Evolutionary conservation across 2,888 invertebrate genomes (phyloP).

Genomic region (Nomada fucata): DNA sequence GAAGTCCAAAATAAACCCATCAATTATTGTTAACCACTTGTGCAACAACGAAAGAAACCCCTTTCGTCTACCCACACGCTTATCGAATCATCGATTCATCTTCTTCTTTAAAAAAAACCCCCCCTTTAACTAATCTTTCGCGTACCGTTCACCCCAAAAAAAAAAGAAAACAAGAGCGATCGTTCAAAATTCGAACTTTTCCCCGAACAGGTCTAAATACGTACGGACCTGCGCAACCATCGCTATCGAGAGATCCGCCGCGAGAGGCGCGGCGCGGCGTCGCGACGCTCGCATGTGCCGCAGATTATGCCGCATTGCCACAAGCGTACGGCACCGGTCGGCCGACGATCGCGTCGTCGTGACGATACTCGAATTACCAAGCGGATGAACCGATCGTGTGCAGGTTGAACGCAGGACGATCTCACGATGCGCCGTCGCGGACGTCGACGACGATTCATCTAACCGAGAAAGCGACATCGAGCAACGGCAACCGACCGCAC

Average conservation of each 20-base stretch:
- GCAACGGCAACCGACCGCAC: not conserved
- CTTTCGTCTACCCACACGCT: no score
- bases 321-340: conserved; percentile 60
- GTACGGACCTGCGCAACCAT: conserved; percentile 49
- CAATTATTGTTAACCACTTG: no score
- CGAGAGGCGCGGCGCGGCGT: conserved; percentile 72
- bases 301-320: conserved; percentile 78
- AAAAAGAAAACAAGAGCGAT: not conserved
- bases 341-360: conserved; percentile 30
- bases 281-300: conserved; percentile 73
- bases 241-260: conserved; percentile 47
- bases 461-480: not conserved
- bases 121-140: no score
- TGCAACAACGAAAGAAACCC: no score
- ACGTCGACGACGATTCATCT: conserved; percentile 37
- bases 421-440: conserved; percentile 56
- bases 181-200: conserved; percentile 35
- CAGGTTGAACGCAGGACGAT: not conserved
- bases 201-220: not conserved
- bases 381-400: conserved; percentile 25
- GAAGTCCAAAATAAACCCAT: no score
- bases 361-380: not conserved
- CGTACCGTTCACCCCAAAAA: no score
- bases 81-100: no score
- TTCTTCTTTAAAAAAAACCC: no score